These are phyloP conservation scores for Aegotheles bennettii DNA, from an alignment of 2,113 vertebrate genomes.

Conservation along the genomic window DNA sequence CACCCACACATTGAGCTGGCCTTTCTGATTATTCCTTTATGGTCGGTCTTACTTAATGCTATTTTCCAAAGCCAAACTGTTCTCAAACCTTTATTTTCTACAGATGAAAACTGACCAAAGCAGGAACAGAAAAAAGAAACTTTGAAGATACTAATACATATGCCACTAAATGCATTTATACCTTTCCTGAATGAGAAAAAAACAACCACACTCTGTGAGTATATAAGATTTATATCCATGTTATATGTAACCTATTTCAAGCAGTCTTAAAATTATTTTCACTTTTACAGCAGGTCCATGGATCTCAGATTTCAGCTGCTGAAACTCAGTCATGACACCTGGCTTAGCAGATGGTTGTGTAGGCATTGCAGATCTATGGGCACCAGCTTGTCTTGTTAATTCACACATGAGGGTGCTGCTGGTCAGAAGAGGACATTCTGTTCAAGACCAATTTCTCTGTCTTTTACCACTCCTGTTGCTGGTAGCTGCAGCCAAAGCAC, in stretches of 20 bases:
- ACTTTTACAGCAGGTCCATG: neutral
- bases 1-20: neutral
- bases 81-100: neutral
- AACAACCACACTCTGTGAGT: neutral
- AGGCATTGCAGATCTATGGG: neutral
- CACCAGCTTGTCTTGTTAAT: neutral
- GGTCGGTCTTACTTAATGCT: neutral
- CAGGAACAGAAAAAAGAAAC: neutral
- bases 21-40: neutral
- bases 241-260: neutral
- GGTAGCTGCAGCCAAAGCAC: neutral
- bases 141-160: neutral
- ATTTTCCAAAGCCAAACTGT: neutral
- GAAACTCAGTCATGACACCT: neutral
- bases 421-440: neutral
- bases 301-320: neutral
- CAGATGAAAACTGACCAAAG: neutral
- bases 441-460: conserved; percentile 1
- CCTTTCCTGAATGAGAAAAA: neutral
- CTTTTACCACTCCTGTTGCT: neutral
- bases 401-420: neutral
- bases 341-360: neutral
- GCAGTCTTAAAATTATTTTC: neutral
- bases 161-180: neutral
- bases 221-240: neutral